Base-by-base conservation (phyloP, 2,888 invertebrate species). In the Philereme transversata region DNA sequence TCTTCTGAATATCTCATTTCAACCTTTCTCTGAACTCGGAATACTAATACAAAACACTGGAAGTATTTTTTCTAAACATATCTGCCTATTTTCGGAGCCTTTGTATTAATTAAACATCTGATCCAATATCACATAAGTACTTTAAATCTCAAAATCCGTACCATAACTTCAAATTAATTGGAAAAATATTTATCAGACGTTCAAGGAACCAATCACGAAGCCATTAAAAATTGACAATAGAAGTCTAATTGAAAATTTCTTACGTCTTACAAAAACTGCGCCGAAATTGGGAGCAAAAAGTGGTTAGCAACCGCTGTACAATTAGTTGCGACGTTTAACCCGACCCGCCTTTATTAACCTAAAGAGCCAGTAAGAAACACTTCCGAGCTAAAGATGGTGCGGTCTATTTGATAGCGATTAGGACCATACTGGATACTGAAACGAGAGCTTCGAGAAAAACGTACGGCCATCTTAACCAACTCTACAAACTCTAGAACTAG, bases 281-380 rank as follows among this genome's bases (percentile, higher is more conserved):
- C 4, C 38, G 11, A 50, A 50, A 50, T 11, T 38, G 35, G n/a
- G 11, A 45, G 52, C 43, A 57, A 55, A 54, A 60, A 61, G 34
- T 47, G 22, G 11, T 45, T 45, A 58, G 22, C 51, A 45, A 59
- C 50, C 48, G 38, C 35, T 49, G 59, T 36, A 54, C 49, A 65
- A 62, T 65, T 62, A 62, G 58, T 58, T 56, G 57, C 57, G 54
- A 60, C 60, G 55, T 62, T 62, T 54, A 62, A 62, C 60, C 50
- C 57, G 48, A 8, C 49, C 60, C 56, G 49, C n/a, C 51, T 60
- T 65, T 62, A 62, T 62, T 61, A 62, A 60, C 60, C 60, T 43
- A 57, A 54, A 51, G 54, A 50, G 22, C 54, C 51, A 52, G 45
- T 58, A 65, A 65, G 65, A 65, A 60, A 48, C 51, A 44, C 57